phyloP scores from a whole-genome alignment of 2,888 invertebrate species.

The Cyaniris semiargus region DNA sequence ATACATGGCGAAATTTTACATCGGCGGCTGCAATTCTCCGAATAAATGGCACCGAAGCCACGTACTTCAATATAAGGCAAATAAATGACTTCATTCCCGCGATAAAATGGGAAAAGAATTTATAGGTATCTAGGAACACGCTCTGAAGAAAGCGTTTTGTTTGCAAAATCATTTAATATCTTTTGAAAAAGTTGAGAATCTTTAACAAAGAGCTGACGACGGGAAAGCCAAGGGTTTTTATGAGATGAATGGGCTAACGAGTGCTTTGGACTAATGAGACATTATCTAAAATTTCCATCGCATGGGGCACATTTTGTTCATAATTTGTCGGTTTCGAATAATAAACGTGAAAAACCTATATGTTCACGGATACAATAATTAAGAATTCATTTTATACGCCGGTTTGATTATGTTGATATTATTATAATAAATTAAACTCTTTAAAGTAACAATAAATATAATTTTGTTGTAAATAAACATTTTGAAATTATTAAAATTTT shows the following conservation, averaged over 20 bases:
- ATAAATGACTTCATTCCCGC: conserved; percentile 63
- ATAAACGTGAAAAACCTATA: too few relatives aligned
- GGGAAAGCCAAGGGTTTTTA: conserved; percentile 27
- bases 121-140: conserved; percentile 59
- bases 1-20: conserved; percentile 28
- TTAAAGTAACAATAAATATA: too few relatives aligned
- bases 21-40: conserved; percentile 33
- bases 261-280: conserved; percentile 23
- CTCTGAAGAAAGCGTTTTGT: conserved; percentile 36
- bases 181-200: conserved; percentile 30
- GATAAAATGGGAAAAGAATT: conserved; percentile 69
- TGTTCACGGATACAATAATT: too few relatives aligned
- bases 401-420: too few relatives aligned
- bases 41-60: conserved; percentile 47
- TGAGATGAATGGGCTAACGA: conserved; percentile 31
- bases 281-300: conserved; percentile 18
- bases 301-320: not conserved
- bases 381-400: too few relatives aligned
- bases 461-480: too few relatives aligned
- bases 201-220: conserved; percentile 30
- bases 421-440: too few relatives aligned
- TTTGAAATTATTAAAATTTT: too few relatives aligned
- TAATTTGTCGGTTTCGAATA: not conserved
- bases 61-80: conserved; percentile 63
- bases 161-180: conserved; percentile 30